phyloP scores from a whole-genome alignment of 1,140 invertebrate species.

The Venturia canescens region DNA sequence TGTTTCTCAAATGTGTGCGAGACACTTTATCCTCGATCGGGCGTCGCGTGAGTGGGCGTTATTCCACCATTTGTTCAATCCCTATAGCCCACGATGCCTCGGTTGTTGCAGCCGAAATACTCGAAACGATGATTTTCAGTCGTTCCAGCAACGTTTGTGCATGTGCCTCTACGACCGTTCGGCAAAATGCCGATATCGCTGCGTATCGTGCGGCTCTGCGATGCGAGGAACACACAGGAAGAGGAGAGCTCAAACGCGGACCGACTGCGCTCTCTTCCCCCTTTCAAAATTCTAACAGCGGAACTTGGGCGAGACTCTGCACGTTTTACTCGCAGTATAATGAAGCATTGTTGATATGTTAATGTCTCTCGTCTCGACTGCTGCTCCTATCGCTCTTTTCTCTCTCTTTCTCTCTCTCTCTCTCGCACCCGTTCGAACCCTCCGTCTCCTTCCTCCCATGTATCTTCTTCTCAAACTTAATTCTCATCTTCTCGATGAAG shows the following conservation, averaged over 20 bases:
- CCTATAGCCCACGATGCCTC: not conserved
- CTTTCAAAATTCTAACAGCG: not conserved
- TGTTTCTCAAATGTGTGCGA: conserved; percentile 40
- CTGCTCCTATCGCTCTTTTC: conserved; percentile 12
- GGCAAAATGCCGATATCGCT: not conserved
- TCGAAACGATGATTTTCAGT: conserved; percentile 24
- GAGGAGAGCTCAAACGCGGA: not conserved
- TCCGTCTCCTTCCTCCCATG: not conserved
- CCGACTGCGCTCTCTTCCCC: not conserved
- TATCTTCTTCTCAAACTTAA: not conserved
- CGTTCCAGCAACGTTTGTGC: not conserved
- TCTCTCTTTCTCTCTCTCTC: conserved; percentile 14
- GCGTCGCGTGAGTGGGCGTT: not conserved
- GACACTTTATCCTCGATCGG: not conserved
- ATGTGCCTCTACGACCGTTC: not conserved
- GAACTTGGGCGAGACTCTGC: conserved; percentile 35
- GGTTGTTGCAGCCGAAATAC: conserved; percentile 15
- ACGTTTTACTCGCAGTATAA: conserved; percentile 56
- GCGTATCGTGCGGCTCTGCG: conserved; percentile 24
- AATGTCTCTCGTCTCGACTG: conserved; percentile 54
- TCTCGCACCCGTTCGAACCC: not conserved
- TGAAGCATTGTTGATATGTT: conserved; percentile 70
- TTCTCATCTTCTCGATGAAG: not conserved
- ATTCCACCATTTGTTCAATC: conserved; percentile 38
- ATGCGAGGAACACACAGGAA: not conserved